Evolutionary conservation across 2,113 vertebrate species (phyloP).

Genomic region (Merops nubicus): DNA sequence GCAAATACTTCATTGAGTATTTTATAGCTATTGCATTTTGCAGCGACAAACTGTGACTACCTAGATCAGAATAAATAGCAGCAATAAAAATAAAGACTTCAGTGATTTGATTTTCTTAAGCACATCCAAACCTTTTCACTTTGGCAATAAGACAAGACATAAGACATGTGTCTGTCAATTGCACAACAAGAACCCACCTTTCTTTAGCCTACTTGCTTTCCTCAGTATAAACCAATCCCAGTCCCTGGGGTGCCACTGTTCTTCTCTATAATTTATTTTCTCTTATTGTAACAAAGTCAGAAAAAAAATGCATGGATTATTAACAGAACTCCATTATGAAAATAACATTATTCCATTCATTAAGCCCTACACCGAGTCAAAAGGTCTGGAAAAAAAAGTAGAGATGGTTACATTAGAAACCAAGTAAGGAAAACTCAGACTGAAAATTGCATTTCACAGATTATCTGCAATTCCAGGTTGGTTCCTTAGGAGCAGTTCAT

Average conservation of each 20-base stretch:
- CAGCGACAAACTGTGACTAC: slow-evolving; percentile 17
- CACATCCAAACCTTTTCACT: neutral
- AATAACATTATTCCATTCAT: neutral
- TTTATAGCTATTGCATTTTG: slow-evolving; percentile 23
- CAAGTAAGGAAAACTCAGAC: neutral
- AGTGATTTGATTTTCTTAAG: neutral
- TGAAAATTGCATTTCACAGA: neutral
- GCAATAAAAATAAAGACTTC: slow-evolving; percentile 24
- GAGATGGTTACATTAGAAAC: neutral
- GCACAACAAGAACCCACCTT: neutral
- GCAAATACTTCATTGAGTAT: slow-evolving; percentile 36
- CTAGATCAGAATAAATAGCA: slow-evolving; percentile 24
- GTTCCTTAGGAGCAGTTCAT: neutral
- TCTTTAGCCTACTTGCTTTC: neutral
- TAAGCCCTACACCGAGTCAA: neutral
- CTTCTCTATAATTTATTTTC: neutral
- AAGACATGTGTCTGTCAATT: neutral
- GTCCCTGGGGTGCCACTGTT: neutral
- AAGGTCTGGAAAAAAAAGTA: neutral
- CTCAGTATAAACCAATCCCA: neutral
- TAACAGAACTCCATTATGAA: neutral
- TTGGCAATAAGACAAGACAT: neutral
- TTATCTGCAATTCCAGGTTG: neutral
- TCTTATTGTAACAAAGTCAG: neutral
- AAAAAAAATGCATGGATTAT: neutral